phyloP scores from a whole-genome alignment of 2,888 invertebrate species.

The Epistrophe eligans region DNA sequence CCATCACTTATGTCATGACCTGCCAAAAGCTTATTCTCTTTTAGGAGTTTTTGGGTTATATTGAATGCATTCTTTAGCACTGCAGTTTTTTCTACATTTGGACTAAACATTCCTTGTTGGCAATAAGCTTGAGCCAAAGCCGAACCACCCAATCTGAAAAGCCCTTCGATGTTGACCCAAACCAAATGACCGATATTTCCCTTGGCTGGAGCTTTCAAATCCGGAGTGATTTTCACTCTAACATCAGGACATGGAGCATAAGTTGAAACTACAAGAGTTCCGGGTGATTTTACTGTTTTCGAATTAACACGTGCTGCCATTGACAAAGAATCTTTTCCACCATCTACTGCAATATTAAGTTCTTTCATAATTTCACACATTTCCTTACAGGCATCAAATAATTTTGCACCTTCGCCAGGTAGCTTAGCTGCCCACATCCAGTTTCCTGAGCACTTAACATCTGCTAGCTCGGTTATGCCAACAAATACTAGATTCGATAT shows the following conservation, averaged over 20 bases:
- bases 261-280: conserved; percentile 97
- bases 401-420: conserved; percentile 94
- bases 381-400: conserved; percentile 94
- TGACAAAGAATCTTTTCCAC: conserved; percentile 98
- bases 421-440: conserved; percentile 99
- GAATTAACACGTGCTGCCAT: conserved; percentile 96
- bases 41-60: conserved; percentile 92
- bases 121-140: conserved; percentile 95
- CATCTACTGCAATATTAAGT: conserved; percentile 95
- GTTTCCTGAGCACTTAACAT: conserved; percentile 99
- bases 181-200: conserved; percentile 88
- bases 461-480: conserved; percentile 88
- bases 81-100: conserved; percentile 91
- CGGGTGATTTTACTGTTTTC: conserved; percentile 90
- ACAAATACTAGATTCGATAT: conserved; percentile 95
- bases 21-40: conserved; percentile 85
- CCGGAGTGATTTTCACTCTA: conserved; percentile 93
- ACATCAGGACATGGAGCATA: conserved; percentile 98
- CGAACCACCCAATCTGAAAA: conserved; percentile 94
- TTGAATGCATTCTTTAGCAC: conserved; percentile 91
- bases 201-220: conserved; percentile 89
- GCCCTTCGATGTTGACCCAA: conserved; percentile 91
- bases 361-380: conserved; percentile 93
- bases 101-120: conserved; percentile 91
- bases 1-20: conserved; percentile 99